Conservation (phyloP, 1,140 invertebrate genomes). For the Drosophila tristis region DNA sequence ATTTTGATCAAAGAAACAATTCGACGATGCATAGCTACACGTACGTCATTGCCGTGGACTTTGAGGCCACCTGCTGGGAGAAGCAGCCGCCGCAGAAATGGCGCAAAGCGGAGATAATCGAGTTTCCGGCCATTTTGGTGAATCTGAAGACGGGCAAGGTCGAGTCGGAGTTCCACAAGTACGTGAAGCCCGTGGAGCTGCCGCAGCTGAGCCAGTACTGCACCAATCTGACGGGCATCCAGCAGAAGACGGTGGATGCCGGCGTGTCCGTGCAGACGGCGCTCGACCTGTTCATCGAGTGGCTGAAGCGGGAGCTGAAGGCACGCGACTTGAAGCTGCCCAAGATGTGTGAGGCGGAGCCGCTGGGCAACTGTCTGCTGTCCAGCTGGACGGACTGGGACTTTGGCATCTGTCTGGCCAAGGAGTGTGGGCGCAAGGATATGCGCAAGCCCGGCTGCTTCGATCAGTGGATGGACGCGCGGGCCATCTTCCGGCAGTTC, state of each 20-base stretch:
- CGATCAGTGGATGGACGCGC: conserved; percentile 84
- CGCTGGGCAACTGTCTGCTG: conserved; percentile 82
- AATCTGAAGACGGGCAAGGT: conserved; percentile 86
- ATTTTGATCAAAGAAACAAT: too few species aligned
- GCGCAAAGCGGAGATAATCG: conserved; percentile 84
- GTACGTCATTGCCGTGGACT: conserved; percentile 85
- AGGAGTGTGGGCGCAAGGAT: conserved; percentile 85
- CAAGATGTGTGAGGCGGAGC: conserved; percentile 66
- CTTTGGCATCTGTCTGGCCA: conserved; percentile 84
- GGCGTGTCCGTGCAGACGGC: conserved; percentile 84
- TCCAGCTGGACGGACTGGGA: conserved; percentile 86
- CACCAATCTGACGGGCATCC: conserved; percentile 87
- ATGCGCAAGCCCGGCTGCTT: conserved; percentile 83
- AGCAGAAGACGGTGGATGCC: conserved; percentile 84
- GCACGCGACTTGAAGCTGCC: conserved; percentile 78
- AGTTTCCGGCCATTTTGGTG: conserved; percentile 91
- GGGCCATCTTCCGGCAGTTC: conserved; percentile 82
- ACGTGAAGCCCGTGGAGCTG: conserved; percentile 87
- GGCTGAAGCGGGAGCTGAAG: conserved; percentile 83
- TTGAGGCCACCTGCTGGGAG: conserved; percentile 85
- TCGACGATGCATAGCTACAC: conserved; percentile 69
- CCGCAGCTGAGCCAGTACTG: conserved; percentile 88
- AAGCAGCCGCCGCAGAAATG: conserved; percentile 71
- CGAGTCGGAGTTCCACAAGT: conserved; percentile 88
- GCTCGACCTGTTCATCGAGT: conserved; percentile 84